Conservation (phyloP, 92 coral and sea anemone genomes). For the Paragorgia papillata region DNA sequence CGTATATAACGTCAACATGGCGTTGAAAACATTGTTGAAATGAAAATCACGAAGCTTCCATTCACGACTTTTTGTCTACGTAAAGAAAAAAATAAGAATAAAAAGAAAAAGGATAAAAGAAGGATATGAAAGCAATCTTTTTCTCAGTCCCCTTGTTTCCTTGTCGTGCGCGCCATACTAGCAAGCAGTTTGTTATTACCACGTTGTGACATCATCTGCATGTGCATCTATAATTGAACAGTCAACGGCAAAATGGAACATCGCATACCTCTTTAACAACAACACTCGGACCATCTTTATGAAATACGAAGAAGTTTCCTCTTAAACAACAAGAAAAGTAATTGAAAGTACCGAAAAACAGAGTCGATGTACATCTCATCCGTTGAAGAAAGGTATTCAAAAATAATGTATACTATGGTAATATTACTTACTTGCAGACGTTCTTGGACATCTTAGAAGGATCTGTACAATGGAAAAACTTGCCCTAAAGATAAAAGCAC, state of each 20-base stretch:
- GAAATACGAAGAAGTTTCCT: background rate
- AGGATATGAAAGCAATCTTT: too few relatives aligned
- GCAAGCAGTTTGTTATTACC: too few relatives aligned
- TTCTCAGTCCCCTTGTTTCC: too few relatives aligned
- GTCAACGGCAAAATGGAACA: too few relatives aligned
- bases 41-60: slow-evolving; percentile 70
- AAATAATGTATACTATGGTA: background rate
- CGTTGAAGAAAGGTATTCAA: too few relatives aligned
- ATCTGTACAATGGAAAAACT: slow-evolving; percentile 84
- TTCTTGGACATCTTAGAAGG: slow-evolving; percentile 58
- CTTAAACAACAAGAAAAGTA: background rate
- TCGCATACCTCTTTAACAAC: background rate
- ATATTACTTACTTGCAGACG: slow-evolving; percentile 83
- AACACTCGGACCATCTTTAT: background rate
- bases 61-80: slow-evolving; percentile 60
- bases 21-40: slow-evolving; percentile 76
- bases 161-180: too few relatives aligned
- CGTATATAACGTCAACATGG: slow-evolving; percentile 90
- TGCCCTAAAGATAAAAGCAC: slow-evolving; percentile 50
- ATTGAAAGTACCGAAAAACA: background rate
- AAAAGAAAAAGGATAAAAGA: background rate
- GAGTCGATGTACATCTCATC: too few relatives aligned
- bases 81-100: slow-evolving; percentile 27
- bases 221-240: too few relatives aligned
- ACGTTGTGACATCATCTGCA: too few relatives aligned